Base-by-base conservation (phyloP, 2,113 vertebrate genomes). In the Petromus typicus region DNA sequence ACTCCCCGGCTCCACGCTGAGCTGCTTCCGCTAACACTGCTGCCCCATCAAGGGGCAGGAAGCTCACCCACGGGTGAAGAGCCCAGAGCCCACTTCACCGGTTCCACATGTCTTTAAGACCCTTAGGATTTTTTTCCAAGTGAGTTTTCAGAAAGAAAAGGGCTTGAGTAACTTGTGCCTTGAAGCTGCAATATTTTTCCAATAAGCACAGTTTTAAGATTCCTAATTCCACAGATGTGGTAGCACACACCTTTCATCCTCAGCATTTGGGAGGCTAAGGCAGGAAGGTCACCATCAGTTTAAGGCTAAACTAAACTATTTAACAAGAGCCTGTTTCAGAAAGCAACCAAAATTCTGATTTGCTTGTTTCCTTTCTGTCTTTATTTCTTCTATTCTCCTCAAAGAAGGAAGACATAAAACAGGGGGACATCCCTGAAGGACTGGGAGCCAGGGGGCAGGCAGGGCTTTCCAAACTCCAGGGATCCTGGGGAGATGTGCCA, bases 1-100 rank as follows among this genome's bases (percentile, higher is more conserved):
- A 9, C 18, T 7, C 6, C 37, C 9, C 4, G 37, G 69, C 7
- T 22, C 23, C 22, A 71, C 3, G n/a, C 67, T 71, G 67, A 40
- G 32, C 69, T 0, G 22, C 37, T 40, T 37, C 22, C 20, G 40
- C 20, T 40, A 8, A 4, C 10, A 1, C 4, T 1, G 11, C 69
- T 14, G 69, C 40, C 7, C 40, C 40, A 37, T 43, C 2, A 0
- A 16, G 23, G 23, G 37, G 37, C 34, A 2, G n/a, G 20, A 18
- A n/a, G n/a, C 20, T 10, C 2, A 11, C 5, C 9, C 16, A 2
- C 14, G 27, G 34, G 17, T 22, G 66, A 25, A 12, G 22, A 22
- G 23, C 40, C 40, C 22, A 73, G 69, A 13, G 69, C 40, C 23
- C 37, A 25, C 22, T 11, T 43, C 22, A 14, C 11, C 43, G 71